Base-by-base conservation (phyloP, 2,888 invertebrate species). In the Exephanes ischioxanthus region DNA sequence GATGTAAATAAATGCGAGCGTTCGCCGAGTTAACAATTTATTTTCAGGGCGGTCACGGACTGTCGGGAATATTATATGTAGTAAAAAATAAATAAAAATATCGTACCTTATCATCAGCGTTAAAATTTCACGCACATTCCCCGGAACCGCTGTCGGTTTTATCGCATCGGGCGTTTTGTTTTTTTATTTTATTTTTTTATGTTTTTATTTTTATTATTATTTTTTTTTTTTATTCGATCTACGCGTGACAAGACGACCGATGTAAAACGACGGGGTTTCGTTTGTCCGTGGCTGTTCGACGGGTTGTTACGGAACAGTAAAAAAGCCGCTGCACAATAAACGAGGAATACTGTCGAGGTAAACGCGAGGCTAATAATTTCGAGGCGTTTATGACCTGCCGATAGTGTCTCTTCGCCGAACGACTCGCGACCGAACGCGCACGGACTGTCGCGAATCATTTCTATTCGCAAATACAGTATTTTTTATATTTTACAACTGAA, bases 381-480 rank as follows among this genome's bases (percentile, higher is more conserved):
- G 16, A 53, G 26, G 37, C 80, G 33, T 80, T 80, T 80, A 72
- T 67, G 51, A 80, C 66, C 63, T 71, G 61, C 71, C 79, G 71
- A 79, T 79, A 79, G 79, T 63, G 71, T 37, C 71, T 66, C 16
- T 79, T 71, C 71, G 63, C 22, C 61, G 79, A 79, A 26, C 63
- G 79, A 79, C 79, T 63, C 26, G 58, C 70, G 61, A 16, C 9
- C 22, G 58, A 26, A 3, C 14, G 58, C 0, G 2, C 22, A 58
- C 26, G 33, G 45, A 61, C n/a, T n/a, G 61, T 61, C 45, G 41
- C 26, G 41, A 19, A 26, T 51, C 33, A 75, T 63, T 63, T 30
- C 16, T 19, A 33, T 30, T 61, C 41, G 73, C 16, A 9, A 9
- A 41, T 14, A 61, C 55, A 73, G 41, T 45, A 73, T 73, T 41